Conservation (phyloP, 2,113 vertebrate genomes). For the human (Homo sapiens) region GRCh38 chr5:92247501-92248000, state of each 20-base stretch:
- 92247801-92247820: not conserved
- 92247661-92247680: not conserved
- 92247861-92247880: not conserved
- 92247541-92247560: not conserved
- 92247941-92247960: not conserved
- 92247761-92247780: not conserved
- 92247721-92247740: not conserved
- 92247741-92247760: not conserved
- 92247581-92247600: not conserved
- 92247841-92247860: not conserved
- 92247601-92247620: not conserved
- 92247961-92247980: not conserved
- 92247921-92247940: not conserved
- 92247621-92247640: not conserved
- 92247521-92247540: not conserved
- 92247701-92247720: not conserved
- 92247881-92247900: not conserved
- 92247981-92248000: not conserved
- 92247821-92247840: not conserved
- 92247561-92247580: not conserved
- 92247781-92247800: not conserved
- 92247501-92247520: not conserved
- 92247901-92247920: not conserved
- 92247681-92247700: not conserved
- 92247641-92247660: not conserved